Evolutionary conservation across 2,113 vertebrate species (phyloP).

Genomic region (Chlorocebus sabaeus): DNA sequence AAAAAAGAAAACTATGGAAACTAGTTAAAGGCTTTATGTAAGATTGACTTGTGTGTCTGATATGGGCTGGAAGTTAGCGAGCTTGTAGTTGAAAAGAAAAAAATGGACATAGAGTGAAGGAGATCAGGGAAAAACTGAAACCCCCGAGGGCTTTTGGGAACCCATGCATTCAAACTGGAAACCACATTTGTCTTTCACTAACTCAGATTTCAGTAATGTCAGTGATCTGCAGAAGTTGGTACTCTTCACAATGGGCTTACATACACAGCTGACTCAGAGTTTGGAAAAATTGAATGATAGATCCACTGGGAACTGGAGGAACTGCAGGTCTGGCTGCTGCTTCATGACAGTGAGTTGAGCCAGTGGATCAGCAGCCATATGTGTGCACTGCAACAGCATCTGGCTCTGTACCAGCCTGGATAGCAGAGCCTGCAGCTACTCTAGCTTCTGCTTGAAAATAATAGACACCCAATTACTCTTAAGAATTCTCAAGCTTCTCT

Average conservation of each 20-base stretch:
- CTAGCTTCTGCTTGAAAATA: background rate
- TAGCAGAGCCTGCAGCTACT: background rate
- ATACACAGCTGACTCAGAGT: background rate
- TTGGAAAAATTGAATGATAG: background rate
- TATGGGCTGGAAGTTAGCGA: background rate
- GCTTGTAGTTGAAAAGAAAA: background rate
- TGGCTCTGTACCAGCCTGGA: background rate
- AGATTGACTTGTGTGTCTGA: background rate
- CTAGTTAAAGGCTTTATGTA: background rate
- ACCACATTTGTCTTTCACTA: background rate
- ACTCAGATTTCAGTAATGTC: background rate
- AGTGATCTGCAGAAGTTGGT: background rate
- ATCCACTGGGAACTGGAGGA: background rate
- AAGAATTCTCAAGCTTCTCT: background rate
- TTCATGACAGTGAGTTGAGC: background rate
- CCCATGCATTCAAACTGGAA: background rate
- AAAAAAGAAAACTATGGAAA: background rate
- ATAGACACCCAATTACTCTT: background rate
- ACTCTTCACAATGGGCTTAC: background rate
- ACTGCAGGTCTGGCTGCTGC: background rate
- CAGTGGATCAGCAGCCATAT: fast-evolving
- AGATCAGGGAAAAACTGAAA: background rate
- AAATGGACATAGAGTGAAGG: background rate
- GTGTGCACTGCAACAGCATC: background rate
- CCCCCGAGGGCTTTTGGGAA: background rate